phyloP scores from a whole-genome alignment of 2,113 vertebrate genomes.

The Bucco capensis region DNA sequence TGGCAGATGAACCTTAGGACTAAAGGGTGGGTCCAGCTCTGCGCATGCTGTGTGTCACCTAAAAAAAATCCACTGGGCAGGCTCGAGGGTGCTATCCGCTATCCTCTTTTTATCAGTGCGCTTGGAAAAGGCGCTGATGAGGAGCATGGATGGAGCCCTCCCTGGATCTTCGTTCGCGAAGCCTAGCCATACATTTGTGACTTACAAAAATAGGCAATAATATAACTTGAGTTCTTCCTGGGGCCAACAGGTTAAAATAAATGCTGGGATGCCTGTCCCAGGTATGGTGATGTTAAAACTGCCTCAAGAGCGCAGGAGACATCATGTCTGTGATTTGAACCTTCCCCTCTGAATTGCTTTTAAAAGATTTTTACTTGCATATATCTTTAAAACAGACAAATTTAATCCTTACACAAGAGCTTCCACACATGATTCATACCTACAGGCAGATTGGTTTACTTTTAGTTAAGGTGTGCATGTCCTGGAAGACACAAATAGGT shows the following conservation, averaged over 20 bases:
- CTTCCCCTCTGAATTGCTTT: neutral
- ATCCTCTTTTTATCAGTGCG: too few relatives aligned
- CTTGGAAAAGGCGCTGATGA: too few relatives aligned
- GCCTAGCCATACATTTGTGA: too few relatives aligned
- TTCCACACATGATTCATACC: neutral
- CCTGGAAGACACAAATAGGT: neutral
- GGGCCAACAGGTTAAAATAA: neutral
- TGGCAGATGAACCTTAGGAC: too few relatives aligned
- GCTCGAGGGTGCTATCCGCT: too few relatives aligned
- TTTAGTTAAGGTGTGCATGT: neutral
- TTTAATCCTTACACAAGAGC: neutral
- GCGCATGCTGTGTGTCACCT: too few relatives aligned
- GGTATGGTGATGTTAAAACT: neutral
- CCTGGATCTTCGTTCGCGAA: too few relatives aligned
- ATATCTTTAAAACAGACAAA: slow-evolving; percentile 19
- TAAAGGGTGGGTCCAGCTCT: too few relatives aligned
- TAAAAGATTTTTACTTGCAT: slow-evolving; percentile 19
- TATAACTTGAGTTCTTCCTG: neutral
- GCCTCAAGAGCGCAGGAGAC: neutral
- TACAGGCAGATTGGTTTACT: neutral
- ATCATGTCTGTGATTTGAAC: neutral
- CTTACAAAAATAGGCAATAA: neutral
- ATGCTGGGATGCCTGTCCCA: neutral
- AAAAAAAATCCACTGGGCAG: too few relatives aligned
- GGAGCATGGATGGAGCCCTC: too few relatives aligned